phyloP scores from a whole-genome alignment of 2,888 invertebrate genomes.

The Andricus curvator region DNA sequence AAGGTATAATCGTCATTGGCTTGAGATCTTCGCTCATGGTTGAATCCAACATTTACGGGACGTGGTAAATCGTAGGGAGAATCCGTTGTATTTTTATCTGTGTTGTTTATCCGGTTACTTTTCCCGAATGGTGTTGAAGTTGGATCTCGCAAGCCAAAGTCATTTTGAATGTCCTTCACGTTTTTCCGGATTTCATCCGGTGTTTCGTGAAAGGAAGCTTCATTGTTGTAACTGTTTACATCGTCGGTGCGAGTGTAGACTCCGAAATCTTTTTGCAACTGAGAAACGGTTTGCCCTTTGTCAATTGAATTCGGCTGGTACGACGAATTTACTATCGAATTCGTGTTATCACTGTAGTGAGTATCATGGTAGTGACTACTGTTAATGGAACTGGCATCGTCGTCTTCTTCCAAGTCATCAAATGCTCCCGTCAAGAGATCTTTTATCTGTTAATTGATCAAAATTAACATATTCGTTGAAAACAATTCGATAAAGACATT shows the following conservation, averaged over 20 bases:
- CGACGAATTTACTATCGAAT: conserved; percentile 55
- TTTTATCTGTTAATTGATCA: conserved; percentile 80
- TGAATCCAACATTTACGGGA: conserved; percentile 60
- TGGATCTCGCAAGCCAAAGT: conserved; percentile 61
- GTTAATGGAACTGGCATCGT: conserved; percentile 83
- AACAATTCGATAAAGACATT: no score
- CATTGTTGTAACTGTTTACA: conserved; percentile 59
- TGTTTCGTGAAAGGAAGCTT: conserved; percentile 55
- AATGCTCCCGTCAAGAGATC: conserved; percentile 84
- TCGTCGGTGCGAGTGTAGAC: conserved; percentile 58
- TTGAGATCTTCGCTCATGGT: conserved; percentile 57
- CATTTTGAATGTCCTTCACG: conserved; percentile 61
- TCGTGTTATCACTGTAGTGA: conserved; percentile 60
- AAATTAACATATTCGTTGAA: no score
- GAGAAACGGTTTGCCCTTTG: conserved; percentile 63
- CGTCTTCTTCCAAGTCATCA: conserved; percentile 84
- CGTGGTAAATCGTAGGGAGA: conserved; percentile 67
- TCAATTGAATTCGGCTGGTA: conserved; percentile 49
- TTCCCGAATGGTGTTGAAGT: conserved; percentile 59
- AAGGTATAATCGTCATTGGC: conserved; percentile 60
- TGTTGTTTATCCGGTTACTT: conserved; percentile 57
- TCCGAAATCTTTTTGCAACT: conserved; percentile 66
- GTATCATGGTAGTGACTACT: conserved; percentile 73
- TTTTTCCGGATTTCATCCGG: conserved; percentile 57
- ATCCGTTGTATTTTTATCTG: conserved; percentile 52